Evolutionary conservation across 1,140 invertebrate species (phyloP).

Genomic region (Drosophila tristis): DNA sequence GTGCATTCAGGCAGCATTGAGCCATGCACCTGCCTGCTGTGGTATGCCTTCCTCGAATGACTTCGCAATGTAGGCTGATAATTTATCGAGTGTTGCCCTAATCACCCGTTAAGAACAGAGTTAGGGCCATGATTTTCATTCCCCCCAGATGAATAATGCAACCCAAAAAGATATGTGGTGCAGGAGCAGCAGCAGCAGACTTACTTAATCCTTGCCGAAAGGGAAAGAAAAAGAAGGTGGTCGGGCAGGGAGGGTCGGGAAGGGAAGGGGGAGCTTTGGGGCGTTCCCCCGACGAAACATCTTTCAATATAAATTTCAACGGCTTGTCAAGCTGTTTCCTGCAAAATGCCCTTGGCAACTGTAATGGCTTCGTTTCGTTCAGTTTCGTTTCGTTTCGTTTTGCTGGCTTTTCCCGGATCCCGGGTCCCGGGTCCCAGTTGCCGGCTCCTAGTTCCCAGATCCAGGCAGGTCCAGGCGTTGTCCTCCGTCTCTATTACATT

Average conservation of each 20-base stretch:
- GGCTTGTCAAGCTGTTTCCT: constrained; percentile 80
- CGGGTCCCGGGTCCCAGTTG: not conserved
- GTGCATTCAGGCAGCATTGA: too few relatives aligned
- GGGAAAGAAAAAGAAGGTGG: too few relatives aligned
- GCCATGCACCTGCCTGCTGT: too few relatives aligned
- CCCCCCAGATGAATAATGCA: constrained; percentile 44
- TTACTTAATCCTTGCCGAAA: constrained; percentile 62
- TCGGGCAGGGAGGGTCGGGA: not conserved
- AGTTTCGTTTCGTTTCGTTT: not conserved
- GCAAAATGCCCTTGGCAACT: constrained; percentile 51
- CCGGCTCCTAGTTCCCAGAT: not conserved
- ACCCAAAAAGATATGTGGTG: constrained; percentile 17
- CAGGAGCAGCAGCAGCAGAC: constrained; percentile 8
- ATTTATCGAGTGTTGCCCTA: too few relatives aligned
- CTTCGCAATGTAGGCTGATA: too few relatives aligned
- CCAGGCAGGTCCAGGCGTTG: constrained; percentile 36
- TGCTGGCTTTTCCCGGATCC: not conserved
- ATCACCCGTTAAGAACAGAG: too few relatives aligned
- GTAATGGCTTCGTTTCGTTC: constrained; percentile 48
- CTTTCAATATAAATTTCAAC: constrained; percentile 83
- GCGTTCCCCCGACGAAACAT: constrained; percentile 54
- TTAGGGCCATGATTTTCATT: constrained; percentile 13
- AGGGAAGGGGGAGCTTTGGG: too few relatives aligned
- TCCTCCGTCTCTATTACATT: constrained; percentile 76
- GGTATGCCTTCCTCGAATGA: too few relatives aligned